These are phyloP conservation scores for Aphodius sticticus DNA, from an alignment of 2,888 invertebrate species.

Conservation along the genomic window DNA sequence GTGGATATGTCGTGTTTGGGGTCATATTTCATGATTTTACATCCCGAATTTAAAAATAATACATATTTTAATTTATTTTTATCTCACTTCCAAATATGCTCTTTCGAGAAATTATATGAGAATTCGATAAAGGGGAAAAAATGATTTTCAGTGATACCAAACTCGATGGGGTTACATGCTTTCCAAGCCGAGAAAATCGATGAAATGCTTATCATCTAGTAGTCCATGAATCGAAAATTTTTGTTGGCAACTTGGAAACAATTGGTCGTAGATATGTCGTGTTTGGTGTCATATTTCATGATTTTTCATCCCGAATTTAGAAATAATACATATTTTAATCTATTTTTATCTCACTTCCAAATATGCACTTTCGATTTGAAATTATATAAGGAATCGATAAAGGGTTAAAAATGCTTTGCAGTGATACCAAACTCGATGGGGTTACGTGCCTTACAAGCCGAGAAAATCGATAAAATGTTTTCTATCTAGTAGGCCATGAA, in stretches of 20 bases:
- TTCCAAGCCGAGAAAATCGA: neutral
- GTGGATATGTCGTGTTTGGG: too few species aligned
- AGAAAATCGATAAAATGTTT: neutral
- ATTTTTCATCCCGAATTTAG: neutral
- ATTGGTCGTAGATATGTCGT: neutral
- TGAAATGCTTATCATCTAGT: neutral
- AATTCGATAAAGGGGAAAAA: neutral
- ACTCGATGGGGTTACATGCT: neutral
- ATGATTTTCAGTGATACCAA: neutral
- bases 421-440: neutral
- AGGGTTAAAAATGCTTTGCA: neutral
- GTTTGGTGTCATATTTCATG: neutral
- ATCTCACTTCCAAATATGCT: too few species aligned
- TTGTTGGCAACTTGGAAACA: neutral
- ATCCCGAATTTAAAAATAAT: too few species aligned
- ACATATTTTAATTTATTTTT: too few species aligned
- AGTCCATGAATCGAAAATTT: neutral
- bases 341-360: neutral
- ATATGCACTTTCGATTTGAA: neutral
- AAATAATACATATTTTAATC: neutral
- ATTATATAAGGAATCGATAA: neutral
- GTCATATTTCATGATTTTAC: too few species aligned
- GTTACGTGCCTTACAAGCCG: neutral
- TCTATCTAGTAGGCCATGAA: neutral
- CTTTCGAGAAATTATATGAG: neutral